phyloP scores from a whole-genome alignment of 2,888 invertebrate species.

The Lepidochrysops patricia region DNA sequence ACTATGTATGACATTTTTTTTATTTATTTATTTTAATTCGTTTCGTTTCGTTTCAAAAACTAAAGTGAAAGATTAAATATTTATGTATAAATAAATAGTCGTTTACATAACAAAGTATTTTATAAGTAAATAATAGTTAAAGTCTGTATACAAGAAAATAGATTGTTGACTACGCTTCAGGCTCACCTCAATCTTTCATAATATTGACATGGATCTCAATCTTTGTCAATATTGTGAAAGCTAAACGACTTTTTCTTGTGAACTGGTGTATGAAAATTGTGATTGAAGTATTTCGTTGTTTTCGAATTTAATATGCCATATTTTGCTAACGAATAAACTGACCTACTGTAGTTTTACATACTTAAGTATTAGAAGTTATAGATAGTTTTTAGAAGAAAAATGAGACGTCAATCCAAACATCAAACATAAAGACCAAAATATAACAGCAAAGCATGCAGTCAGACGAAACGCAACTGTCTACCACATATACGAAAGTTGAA shows the following conservation, averaged over 20 bases:
- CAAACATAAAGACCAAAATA: background rate
- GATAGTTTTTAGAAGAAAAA: too few relatives aligned
- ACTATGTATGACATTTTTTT: too few relatives aligned
- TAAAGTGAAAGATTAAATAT: too few relatives aligned
- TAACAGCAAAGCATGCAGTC: background rate
- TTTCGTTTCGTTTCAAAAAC: too few relatives aligned
- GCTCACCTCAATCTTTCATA: conserved; percentile 1
- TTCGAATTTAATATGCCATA: too few relatives aligned
- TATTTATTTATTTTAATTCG: too few relatives aligned
- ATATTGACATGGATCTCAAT: background rate
- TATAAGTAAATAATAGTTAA: background rate
- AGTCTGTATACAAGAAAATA: background rate
- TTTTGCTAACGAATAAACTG: too few relatives aligned
- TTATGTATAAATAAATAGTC: too few relatives aligned
- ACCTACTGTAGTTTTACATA: too few relatives aligned
- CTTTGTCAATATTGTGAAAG: background rate
- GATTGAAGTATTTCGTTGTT: background rate
- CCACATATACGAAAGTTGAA: background rate
- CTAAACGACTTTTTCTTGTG: background rate
- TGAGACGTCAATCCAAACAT: too few relatives aligned
- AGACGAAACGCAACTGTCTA: conserved; percentile 4
- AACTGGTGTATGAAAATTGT: background rate
- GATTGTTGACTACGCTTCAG: background rate
- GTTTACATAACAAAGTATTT: too few relatives aligned
- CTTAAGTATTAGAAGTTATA: too few relatives aligned